Conservation (phyloP, 1,140 invertebrate species). For the Drosophila kohkoa region DNA sequence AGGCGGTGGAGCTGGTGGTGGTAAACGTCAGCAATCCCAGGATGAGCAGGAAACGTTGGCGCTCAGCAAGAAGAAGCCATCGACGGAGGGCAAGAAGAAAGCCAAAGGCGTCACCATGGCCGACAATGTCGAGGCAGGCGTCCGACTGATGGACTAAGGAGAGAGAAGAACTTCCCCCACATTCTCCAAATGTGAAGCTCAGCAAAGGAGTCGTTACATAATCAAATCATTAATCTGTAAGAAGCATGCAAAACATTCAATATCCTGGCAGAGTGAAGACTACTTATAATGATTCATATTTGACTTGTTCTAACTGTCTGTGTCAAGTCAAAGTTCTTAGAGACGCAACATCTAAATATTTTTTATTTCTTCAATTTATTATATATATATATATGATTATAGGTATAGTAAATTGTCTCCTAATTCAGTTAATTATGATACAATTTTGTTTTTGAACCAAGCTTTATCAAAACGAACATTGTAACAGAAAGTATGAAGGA, state of each 20-base stretch:
- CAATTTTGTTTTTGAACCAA: too few species aligned
- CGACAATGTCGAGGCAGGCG: slow-evolving; percentile 69
- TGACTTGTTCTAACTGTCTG: too few species aligned
- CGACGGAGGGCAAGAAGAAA: slow-evolving; percentile 66
- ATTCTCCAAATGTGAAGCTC: neutral
- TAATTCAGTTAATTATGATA: too few species aligned
- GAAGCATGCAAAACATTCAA: neutral
- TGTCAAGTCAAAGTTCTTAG: too few species aligned
- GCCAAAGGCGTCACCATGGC: slow-evolving; percentile 70
- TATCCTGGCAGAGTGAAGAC: neutral
- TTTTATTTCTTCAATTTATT: too few species aligned
- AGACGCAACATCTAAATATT: too few species aligned
- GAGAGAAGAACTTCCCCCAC: neutral
- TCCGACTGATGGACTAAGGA: slow-evolving; percentile 67
- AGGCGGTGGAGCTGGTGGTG: slow-evolving; percentile 39
- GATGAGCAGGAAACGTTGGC: slow-evolving; percentile 65
- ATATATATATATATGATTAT: too few species aligned
- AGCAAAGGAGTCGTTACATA: neutral
- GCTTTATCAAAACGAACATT: too few species aligned
- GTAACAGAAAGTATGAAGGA: too few species aligned
- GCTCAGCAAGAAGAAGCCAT: slow-evolving; percentile 68
- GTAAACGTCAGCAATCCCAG: slow-evolving; percentile 65
- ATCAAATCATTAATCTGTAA: slow-evolving; percentile 1
- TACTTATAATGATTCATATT: neutral
- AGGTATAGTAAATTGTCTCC: too few species aligned